These are phyloP conservation scores for Turritopsis dohrnii DNA, from an alignment of 30 jellyfish, hydroid and myxozoan species.

Conservation along the genomic window DNA sequence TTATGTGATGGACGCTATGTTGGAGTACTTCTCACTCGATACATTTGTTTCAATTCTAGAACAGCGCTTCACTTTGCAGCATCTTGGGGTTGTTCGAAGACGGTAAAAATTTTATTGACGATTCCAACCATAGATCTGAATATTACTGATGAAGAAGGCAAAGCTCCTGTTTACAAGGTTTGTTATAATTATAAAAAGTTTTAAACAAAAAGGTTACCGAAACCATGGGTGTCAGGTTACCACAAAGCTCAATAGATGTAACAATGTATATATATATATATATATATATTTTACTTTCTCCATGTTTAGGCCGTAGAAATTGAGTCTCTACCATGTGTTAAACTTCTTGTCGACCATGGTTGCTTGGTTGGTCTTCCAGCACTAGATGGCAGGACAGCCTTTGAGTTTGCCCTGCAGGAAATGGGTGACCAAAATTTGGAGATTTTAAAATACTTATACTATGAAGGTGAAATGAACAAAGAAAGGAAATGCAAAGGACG, in stretches of 20 bases:
- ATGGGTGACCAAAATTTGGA: slow-evolving; percentile 18
- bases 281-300: too few species aligned
- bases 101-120: neutral
- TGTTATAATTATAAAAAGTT: neutral
- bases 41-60: neutral
- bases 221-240: too few species aligned
- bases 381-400: slow-evolving; percentile 23
- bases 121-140: neutral
- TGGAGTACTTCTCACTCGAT: too few species aligned
- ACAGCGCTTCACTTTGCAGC: slow-evolving; percentile 35
- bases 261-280: too few species aligned
- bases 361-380: neutral
- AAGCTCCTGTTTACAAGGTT: slow-evolving; percentile 32
- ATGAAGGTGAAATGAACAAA: neutral
- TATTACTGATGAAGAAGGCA: slow-evolving; percentile 13
- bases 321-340: slow-evolving; percentile 15
- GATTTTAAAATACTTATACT: slow-evolving; percentile 5
- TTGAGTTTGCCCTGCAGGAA: slow-evolving; percentile 27
- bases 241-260: too few species aligned
- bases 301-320: slow-evolving; percentile 26
- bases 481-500: neutral
- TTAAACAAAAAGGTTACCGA: neutral
- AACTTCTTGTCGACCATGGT: slow-evolving; percentile 6
- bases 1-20: too few species aligned
- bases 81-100: slow-evolving; percentile 28